phyloP scores from a whole-genome alignment of 2,113 vertebrate genomes.

The Pipa parva region DNA sequence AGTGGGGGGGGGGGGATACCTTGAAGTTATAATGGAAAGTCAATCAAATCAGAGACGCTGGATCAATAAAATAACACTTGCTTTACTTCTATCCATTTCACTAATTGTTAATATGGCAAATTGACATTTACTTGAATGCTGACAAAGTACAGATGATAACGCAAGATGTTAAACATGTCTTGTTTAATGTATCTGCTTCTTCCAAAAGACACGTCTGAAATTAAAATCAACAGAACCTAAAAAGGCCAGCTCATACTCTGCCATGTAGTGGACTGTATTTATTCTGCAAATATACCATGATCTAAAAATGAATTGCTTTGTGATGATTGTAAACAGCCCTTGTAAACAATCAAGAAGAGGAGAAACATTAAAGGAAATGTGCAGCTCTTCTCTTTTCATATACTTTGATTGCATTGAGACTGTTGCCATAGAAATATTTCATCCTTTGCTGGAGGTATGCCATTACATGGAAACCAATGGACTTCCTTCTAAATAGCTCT shows the following conservation, averaged over 20 bases:
- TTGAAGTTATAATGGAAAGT: no score
- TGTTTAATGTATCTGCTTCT: no score
- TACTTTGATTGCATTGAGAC: conserved; percentile 32
- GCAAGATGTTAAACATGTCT: no score
- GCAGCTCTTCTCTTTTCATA: conserved; percentile 21
- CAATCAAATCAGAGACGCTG: no score
- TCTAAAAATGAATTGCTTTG: conserved; percentile 10
- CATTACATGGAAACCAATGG: conserved; percentile 37
- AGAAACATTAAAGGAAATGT: not conserved
- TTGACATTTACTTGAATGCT: no score
- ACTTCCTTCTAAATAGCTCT: conserved; percentile 45
- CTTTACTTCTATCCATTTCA: no score
- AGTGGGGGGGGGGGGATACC: no score
- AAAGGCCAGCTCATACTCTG: not conserved
- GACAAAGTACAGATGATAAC: no score
- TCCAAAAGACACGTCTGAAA: no score
- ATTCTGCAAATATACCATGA: not conserved
- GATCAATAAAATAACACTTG: no score
- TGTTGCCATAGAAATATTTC: conserved; percentile 53
- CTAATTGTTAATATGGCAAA: no score
- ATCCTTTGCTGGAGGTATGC: conserved; percentile 37
- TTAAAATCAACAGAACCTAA: no score
- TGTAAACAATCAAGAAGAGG: conserved; percentile 12
- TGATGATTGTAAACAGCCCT: not conserved
- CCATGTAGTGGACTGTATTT: not conserved